Evolutionary conservation across 2,888 invertebrate species (phyloP), one percentile per base, ranked within the genome.

Genomic region (Harpagoxenus sublaevis): DNA sequence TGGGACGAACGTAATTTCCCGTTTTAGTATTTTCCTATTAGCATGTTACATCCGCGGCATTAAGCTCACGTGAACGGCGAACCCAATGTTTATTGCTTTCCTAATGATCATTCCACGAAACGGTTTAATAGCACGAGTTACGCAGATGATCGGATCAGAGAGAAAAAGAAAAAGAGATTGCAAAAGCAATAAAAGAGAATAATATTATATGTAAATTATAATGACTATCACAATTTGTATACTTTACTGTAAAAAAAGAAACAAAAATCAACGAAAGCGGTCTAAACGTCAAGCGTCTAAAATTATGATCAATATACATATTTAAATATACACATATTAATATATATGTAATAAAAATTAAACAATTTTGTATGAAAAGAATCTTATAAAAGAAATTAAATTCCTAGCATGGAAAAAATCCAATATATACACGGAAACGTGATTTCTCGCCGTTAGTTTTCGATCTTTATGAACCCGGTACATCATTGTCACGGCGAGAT

Each of bases 21-120:
- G 90, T 89, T 90, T 91, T 89, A 90, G 70, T 85, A 89, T 90
- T 91, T 90, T 89, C 88, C 90, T 86, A 91, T 89, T 90, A 90
- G 83, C 88, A 78, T 60, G 65, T 68, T 79, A 81, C 57, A 84
- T 74, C 86, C 75, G 48, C n/a, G 51, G 55, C 68, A 73, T 60
- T 75, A 55, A 63, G 65, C 79, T 62, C 75, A 18, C 53, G 45
- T 55, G 57, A 86, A 77, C 84, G 65, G 66, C 84, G 78, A 75
- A 66, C 75, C 82, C 23, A 63, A 42, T 60, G 53, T 73, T 73
- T 84, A 68, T 86, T 88, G 86, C 85, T 77, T 60, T 70, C 84
- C 63, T 82, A 35, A 83, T 70, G 62, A 55, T 70, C 81, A 82
- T 73, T 87, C 83, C 84, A 83, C 63, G 65, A 74, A 23, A 18